Evolutionary conservation across 2,113 vertebrate species (phyloP).

Genomic region (Gymnarchus niloticus): DNA sequence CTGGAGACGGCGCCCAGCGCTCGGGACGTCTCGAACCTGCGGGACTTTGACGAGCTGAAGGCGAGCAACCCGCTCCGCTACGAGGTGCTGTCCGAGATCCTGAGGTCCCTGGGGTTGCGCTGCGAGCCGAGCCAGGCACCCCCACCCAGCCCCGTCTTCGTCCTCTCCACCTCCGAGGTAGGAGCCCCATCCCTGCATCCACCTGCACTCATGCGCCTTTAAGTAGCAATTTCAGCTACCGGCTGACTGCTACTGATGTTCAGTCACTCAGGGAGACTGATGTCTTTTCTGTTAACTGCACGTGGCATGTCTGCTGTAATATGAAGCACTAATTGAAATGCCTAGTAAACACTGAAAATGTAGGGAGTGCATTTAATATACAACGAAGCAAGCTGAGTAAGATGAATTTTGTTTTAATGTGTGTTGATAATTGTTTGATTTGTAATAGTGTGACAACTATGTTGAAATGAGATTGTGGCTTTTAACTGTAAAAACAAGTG

Average conservation of each 20-base stretch:
- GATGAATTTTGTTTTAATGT: neutral
- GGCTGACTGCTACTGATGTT: neutral
- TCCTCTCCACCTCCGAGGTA: conserved; percentile 71
- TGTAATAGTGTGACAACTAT: neutral
- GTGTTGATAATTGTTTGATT: neutral
- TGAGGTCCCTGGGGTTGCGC: conserved; percentile 68
- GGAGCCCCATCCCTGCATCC: conserved; percentile 25
- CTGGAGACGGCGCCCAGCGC: conserved; percentile 68
- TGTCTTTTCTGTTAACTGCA: too few relatives aligned
- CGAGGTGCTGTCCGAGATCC: conserved; percentile 73
- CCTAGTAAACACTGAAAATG: too few relatives aligned
- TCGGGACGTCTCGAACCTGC: conserved; percentile 39
- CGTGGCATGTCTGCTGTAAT: neutral
- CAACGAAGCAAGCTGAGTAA: neutral
- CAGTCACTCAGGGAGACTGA: neutral
- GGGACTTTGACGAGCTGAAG: conserved; percentile 71
- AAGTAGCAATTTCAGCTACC: neutral
- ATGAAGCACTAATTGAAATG: neutral
- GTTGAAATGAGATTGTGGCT: neutral
- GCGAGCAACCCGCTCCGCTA: conserved; percentile 68
- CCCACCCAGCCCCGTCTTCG: conserved; percentile 61
- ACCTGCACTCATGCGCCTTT: neutral
- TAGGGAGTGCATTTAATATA: neutral
- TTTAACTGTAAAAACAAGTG: neutral
- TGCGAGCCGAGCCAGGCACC: conserved; percentile 62